phyloP scores from a whole-genome alignment of 1,140 invertebrate genomes.

The Sitobion miscanthi region DNA sequence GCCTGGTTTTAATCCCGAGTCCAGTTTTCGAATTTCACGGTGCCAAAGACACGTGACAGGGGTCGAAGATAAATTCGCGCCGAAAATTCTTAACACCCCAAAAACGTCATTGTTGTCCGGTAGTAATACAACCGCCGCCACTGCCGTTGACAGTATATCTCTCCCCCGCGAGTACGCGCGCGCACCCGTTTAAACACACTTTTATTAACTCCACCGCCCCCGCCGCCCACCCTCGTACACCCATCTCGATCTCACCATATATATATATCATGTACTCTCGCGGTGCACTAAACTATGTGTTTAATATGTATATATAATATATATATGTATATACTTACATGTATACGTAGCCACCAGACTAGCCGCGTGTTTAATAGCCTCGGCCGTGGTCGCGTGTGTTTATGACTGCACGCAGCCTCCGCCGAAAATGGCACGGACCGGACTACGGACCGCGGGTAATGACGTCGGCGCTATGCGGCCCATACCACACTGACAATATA shows the following conservation, averaged over 20 bases:
- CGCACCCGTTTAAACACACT: conserved; percentile 37
- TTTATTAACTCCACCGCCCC: conserved; percentile 42
- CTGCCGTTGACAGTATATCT: conserved; percentile 44
- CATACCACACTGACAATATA: not conserved
- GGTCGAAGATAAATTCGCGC: conserved; percentile 54
- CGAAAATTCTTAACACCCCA: conserved; percentile 53
- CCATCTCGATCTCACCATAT: not conserved
- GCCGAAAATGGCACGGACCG: not conserved
- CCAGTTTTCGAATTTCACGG: conserved; percentile 54
- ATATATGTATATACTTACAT: not conserved
- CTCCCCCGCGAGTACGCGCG: conserved; percentile 34
- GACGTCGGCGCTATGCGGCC: not conserved
- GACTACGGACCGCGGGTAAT: not conserved
- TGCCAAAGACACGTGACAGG: conserved; percentile 50
- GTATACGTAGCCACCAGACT: not conserved
- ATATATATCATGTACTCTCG: not conserved
- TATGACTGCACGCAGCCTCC: not conserved
- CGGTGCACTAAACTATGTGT: not conserved
- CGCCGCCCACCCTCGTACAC: not conserved
- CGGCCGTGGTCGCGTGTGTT: not conserved
- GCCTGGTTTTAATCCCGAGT: conserved; percentile 26
- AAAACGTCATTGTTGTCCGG: conserved; percentile 50
- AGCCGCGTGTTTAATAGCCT: conserved; percentile 36
- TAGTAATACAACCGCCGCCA: conserved; percentile 1
- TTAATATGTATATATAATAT: not conserved